phyloP scores from a whole-genome alignment of 2,888 invertebrate genomes.

The Trachelus tabidus region DNA sequence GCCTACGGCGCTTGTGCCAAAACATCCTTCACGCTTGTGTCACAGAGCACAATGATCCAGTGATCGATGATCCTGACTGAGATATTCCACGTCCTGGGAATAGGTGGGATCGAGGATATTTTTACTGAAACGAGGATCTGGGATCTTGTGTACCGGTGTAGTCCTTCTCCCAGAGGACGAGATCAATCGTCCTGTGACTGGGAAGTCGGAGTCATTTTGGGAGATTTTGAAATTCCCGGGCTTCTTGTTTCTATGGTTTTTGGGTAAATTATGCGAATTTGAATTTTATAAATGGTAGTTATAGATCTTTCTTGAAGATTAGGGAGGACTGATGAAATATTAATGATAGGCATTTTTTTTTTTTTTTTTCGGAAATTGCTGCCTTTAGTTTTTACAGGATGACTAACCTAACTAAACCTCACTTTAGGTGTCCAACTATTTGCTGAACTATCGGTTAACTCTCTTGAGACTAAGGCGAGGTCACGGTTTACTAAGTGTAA shows the following conservation, averaged over 20 bases:
- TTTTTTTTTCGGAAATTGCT: not conserved
- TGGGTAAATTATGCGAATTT: not conserved
- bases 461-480: not conserved
- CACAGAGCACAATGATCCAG: conserved; percentile 31
- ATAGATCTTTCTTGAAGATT: not conserved
- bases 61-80: conserved; percentile 20
- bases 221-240: not conserved
- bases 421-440: not conserved
- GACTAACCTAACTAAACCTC: not conserved
- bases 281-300: not conserved
- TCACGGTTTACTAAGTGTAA: not conserved
- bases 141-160: not conserved
- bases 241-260: not conserved
- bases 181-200: not conserved
- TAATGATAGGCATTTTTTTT: not conserved
- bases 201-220: not conserved
- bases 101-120: conserved; percentile 1
- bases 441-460: not conserved
- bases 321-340: not conserved
- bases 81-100: conserved; percentile 6
- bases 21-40: conserved; percentile 49
- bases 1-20: conserved; percentile 56
- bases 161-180: not conserved
- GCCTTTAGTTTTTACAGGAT: not conserved
- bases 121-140: not conserved